These are phyloP conservation scores for Suillia variegata DNA, from an alignment of 2,888 invertebrate species.

Conservation along the genomic window DNA sequence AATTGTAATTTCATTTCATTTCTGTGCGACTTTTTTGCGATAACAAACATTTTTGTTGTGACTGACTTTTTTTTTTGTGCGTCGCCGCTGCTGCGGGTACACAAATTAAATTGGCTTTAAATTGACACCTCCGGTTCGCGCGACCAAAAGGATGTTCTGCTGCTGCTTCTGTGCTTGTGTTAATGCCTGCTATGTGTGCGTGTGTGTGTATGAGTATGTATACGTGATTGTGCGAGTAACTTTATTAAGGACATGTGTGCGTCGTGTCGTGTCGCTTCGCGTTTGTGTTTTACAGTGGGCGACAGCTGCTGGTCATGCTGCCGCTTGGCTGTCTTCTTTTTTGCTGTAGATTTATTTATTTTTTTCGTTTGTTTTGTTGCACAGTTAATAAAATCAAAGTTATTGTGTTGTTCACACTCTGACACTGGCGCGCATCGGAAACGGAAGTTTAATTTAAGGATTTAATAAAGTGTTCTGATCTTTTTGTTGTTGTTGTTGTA, in stretches of 20 bases:
- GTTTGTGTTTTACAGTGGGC: not conserved
- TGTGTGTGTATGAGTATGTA: not conserved
- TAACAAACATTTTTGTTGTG: not conserved
- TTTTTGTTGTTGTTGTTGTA: no score
- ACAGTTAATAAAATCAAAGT: constrained; percentile 47
- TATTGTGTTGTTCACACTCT: constrained; percentile 55
- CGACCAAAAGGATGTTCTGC: constrained; percentile 40
- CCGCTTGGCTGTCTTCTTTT: constrained; percentile 11
- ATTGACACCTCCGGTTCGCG: constrained; percentile 52
- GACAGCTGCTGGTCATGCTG: constrained; percentile 46
- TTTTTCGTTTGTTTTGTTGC: constrained; percentile 20
- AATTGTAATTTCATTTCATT: constrained; percentile 49
- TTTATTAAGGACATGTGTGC: constrained; percentile 49
- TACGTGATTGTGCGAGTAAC: constrained; percentile 33
- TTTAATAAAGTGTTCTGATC: constrained; percentile 31
- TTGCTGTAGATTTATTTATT: constrained; percentile 17
- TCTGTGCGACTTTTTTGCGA: constrained; percentile 11
- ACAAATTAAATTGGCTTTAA: constrained; percentile 54
- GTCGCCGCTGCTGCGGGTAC: constrained; percentile 19
- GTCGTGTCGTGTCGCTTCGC: not conserved
- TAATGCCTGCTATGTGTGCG: no score
- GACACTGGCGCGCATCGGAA: constrained; percentile 47
- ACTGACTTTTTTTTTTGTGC: not conserved
- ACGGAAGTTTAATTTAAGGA: constrained; percentile 51
- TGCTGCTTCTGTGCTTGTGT: not conserved